A percentile compares a stretch with the other conserved stretches of the same genome.
These are phyloP conservation scores for Hermetia illucens DNA, from an alignment of 1,140 invertebrate genomes.

Conservation along the genomic window DNA sequence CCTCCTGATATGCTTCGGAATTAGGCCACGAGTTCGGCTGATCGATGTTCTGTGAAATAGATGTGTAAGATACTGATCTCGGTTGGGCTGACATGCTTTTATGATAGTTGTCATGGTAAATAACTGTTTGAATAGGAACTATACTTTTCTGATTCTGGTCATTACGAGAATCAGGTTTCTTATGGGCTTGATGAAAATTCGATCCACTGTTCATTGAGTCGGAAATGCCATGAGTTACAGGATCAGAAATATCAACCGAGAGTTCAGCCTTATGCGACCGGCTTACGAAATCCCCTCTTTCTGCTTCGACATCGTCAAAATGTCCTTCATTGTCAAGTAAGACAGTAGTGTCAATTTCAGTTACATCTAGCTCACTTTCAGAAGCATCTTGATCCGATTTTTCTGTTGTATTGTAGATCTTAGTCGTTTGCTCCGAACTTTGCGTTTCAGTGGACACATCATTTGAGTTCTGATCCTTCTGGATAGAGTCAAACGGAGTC, in stretches of 20 bases:
- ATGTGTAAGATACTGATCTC: slow-evolving; percentile 36
- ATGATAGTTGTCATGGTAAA: slow-evolving; percentile 34
- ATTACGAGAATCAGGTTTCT: slow-evolving; percentile 7
- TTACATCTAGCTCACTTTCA: too few relatives aligned
- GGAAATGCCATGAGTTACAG: slow-evolving; percentile 15
- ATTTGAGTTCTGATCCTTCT: too few relatives aligned
- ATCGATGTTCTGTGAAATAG: slow-evolving; percentile 32
- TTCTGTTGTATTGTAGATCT: too few relatives aligned
- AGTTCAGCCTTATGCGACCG: slow-evolving; percentile 26
- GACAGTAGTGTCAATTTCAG: too few relatives aligned
- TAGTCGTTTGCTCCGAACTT: too few relatives aligned
- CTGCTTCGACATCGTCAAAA: too few relatives aligned
- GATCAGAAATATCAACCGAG: slow-evolving; percentile 25
- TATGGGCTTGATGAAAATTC: slow-evolving; percentile 2
- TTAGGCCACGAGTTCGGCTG: slow-evolving; percentile 21
- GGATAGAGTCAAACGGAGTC: not conserved
- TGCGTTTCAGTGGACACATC: too few relatives aligned
- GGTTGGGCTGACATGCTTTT: slow-evolving; percentile 29
- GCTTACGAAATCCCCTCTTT: slow-evolving; percentile 20
- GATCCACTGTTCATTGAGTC: slow-evolving; percentile 26
- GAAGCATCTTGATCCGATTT: too few relatives aligned
- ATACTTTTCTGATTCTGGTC: too few relatives aligned
- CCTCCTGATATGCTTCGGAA: slow-evolving; percentile 20
- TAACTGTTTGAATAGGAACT: slow-evolving; percentile 32
- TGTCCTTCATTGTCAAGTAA: too few relatives aligned